A percentile compares a stretch with the other conserved stretches of the same genome.
Conservation (phyloP, 2,113 vertebrate species). For the Spizaetus ornatus region DNA sequence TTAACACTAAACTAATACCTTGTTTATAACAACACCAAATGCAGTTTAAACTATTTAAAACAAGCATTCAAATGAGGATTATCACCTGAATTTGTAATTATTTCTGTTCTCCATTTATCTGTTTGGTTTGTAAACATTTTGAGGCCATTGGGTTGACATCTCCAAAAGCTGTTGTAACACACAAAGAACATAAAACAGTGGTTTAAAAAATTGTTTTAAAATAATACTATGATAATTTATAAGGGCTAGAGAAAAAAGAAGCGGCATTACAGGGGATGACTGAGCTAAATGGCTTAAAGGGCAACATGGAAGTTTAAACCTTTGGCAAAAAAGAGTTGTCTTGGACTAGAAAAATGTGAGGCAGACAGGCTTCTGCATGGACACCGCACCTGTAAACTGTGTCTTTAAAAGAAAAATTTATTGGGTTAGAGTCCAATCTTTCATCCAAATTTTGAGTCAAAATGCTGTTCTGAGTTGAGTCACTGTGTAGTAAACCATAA, state of each 20-base stretch:
- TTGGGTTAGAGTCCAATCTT: not conserved
- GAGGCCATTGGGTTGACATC: not conserved
- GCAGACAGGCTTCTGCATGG: not conserved
- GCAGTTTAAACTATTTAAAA: not conserved
- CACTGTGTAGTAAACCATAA: conserved; percentile 14
- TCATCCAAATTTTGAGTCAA: not conserved
- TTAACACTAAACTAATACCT: not conserved
- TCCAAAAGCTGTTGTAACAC: not conserved
- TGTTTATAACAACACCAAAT: not conserved
- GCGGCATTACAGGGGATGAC: not conserved
- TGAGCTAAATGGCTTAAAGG: not conserved
- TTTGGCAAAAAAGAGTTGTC: not conserved
- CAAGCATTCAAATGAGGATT: not conserved
- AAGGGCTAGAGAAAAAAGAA: not conserved
- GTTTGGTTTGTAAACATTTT: not conserved
- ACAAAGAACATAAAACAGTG: not conserved
- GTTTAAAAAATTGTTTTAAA: not conserved
- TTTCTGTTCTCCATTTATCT: not conserved
- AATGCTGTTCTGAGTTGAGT: not conserved
- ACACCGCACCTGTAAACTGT: not conserved
- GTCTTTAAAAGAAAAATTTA: not conserved
- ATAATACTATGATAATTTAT: not conserved
- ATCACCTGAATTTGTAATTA: not conserved
- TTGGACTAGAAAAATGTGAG: not conserved
- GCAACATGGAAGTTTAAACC: not conserved